Evolutionary conservation across 2,113 vertebrate species (phyloP), one percentile per base, ranked within the genome.

Genomic region (Plestiodon gilberti): DNA sequence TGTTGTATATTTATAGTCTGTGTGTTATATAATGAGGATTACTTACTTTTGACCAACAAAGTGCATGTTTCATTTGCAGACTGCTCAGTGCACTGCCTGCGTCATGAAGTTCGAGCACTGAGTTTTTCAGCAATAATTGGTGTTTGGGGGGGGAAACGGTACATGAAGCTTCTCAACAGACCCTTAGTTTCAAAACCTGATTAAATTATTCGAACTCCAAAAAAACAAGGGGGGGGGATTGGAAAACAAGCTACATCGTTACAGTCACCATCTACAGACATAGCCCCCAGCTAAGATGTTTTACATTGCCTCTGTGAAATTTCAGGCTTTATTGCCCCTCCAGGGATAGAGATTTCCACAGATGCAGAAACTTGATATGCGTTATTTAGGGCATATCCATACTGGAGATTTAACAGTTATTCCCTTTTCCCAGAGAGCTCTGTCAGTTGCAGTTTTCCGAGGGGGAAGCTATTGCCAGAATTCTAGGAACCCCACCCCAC

Each of bases 21-120:
- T 30, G n/a, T 87, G n/a, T 87, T 87, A 81, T 35, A 81, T 87
- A 87, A 87, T 87, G 61, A 81, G 78, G 85, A 74, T 74, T 86
- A 86, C 22, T 80, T 81, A 78, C 48, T 81, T 85, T 73, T 64
- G 84, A 48, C 38, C 69, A 75, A 61, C 9, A 23, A 76, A 35
- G 40, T 65, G 22, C 5, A 30, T 62, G 71, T 75, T 61, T 48
- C 59, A 55, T 81, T 81, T 81, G 85, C 69, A 35, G 55, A 61
- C 55, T 33, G 40, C 38, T 73, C 55, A 33, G 55, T 33, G 10
- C 35, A 14, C 67, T 80, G 33, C 52, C 20, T 25, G 30, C 23
- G 48, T 81, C 65, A 81, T 81, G 23, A 40, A 62, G 52, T 38
- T 64, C 57, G 33, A 61, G 43, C 40, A 40, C 38, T 18, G 69